Base-by-base conservation (phyloP, 2,797 vertebrate genomes). In the Pogoniulus pusillus region DNA sequence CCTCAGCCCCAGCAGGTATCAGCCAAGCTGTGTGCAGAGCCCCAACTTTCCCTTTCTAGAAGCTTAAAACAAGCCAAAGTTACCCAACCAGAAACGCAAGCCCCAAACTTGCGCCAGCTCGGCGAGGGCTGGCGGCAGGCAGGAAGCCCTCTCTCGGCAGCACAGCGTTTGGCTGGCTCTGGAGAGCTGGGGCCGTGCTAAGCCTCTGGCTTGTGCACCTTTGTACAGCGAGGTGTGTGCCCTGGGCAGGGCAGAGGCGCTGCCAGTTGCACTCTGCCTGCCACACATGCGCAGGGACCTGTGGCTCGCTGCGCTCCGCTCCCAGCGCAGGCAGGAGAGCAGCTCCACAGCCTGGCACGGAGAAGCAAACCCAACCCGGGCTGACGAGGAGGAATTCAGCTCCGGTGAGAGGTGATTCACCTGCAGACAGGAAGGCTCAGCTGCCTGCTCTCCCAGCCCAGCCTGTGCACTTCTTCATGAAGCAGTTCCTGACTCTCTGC, bases 81-180 rank as follows among this genome's bases (percentile, higher is more conserved):
- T 17, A 65, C 57, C 49, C 2, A 2, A 85, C 77, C 86, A 92
- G 95, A 87, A 94, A 85, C 84, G 27, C 91, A 47, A 87, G 77
- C 60, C 69, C 75, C 68, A 54, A 70, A 83, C 22, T 24, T 29
- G 51, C 75, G 80, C 66, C 79, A 85, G 43, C 64, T 65, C 76
- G n/a, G 82, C 19, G 37, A 85, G 34, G 65, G 51, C 34, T 79
- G 32, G 90, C 32, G 45, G 37, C 41, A 41, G 78, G 75, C 93
- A 94, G 95, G 95, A 95, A 95, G 86, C 55, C 74, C 55, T 54
- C 68, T 89, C 87, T 91, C 93, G 84, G 85, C 73, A 63, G 74
- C 66, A 73, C 32, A 55, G 55, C 4, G 29, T 55, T 77, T 95
- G 95, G 92, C 95, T 23, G 18, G n/a, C 45, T 64, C 66, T 88